Conservation (phyloP, 2,888 invertebrate species). For the Tuberolachnus salignus region DNA sequence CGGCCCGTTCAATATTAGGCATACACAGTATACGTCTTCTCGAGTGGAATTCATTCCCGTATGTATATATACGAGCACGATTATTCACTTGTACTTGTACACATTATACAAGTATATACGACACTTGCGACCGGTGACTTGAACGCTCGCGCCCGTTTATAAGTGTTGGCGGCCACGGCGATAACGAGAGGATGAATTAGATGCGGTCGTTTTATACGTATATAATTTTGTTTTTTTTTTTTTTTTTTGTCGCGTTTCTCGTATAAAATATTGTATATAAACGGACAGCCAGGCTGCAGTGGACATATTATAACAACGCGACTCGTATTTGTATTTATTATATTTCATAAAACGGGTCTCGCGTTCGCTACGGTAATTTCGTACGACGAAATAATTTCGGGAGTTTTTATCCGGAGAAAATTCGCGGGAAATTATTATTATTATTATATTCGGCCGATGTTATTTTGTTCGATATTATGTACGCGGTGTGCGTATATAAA, state of each 20-base stretch:
- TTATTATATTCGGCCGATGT: neutral
- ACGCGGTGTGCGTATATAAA: no score
- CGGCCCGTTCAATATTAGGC: neutral
- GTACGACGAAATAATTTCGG: neutral
- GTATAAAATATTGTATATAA: neutral
- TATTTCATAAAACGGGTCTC: conserved; percentile 9
- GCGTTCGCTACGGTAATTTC: neutral
- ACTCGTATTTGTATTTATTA: neutral
- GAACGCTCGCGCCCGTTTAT: neutral
- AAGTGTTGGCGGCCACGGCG: conserved; percentile 7
- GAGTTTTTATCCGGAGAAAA: neutral
- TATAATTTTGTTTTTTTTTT: no score
- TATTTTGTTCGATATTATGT: conserved; percentile 3
- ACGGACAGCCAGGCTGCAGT: neutral
- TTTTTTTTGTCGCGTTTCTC: conserved; percentile 22
- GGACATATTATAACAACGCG: conserved; percentile 15
- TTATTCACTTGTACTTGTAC: conserved; percentile 13
- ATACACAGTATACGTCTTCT: neutral
- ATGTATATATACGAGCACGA: conserved; percentile 1
- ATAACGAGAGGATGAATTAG: conserved; percentile 31
- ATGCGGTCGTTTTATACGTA: neutral
- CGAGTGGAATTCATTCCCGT: neutral
- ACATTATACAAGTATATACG: conserved; percentile 9
- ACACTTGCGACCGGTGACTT: conserved; percentile 16
- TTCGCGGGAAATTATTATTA: conserved; percentile 20